Evolutionary conservation across 2,797 vertebrate species (phyloP).

Genomic region (Microctenopoma stevenorrisi): DNA sequence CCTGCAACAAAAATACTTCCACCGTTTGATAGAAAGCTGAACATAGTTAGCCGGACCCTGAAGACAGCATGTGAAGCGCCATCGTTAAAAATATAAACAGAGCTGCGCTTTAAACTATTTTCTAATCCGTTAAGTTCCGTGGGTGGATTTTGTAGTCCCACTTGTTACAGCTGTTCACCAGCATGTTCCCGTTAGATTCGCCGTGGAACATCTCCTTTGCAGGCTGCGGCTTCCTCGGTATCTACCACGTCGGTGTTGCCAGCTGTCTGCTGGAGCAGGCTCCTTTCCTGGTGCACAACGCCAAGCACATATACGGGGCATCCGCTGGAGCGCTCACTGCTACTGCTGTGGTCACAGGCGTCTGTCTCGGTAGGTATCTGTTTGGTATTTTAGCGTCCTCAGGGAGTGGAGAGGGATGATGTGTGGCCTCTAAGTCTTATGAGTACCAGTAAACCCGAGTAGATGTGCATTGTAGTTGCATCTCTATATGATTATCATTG

Average conservation of each 20-base stretch:
- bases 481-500: no score
- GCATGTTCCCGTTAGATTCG: constrained; percentile 91
- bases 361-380: constrained; percentile 88
- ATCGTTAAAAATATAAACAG: neutral
- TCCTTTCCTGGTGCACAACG: constrained; percentile 92
- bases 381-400: no score
- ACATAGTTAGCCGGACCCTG: neutral
- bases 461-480: no score
- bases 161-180: constrained; percentile 9
- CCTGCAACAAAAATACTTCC: neutral
- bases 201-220: constrained; percentile 98
- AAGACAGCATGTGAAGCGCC: neutral
- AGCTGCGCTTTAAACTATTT: neutral
- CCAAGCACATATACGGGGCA: constrained; percentile 92
- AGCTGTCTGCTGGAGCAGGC: constrained; percentile 93
- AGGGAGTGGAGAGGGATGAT: neutral
- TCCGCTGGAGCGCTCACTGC: constrained; percentile 95
- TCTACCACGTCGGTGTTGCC: constrained; percentile 96
- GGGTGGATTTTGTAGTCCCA: neutral
- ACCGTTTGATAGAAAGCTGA: neutral
- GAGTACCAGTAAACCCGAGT: no score
- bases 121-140: neutral
- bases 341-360: constrained; percentile 89
- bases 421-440: neutral
- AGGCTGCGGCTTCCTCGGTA: constrained; percentile 95